phyloP scores from a whole-genome alignment of 2,797 vertebrate species.

The Leuciscus waleckii region DNA sequence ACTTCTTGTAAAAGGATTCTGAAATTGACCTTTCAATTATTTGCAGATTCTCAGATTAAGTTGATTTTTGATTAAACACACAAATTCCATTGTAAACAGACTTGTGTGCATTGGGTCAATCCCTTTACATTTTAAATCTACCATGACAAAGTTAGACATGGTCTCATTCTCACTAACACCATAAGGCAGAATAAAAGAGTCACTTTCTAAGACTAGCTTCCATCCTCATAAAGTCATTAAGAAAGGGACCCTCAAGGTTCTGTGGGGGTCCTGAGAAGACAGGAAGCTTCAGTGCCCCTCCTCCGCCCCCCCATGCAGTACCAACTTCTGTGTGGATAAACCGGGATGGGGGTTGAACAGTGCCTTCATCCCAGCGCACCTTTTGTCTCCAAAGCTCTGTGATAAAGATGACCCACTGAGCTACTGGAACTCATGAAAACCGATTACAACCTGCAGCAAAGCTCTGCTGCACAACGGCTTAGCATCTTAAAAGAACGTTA shows the following conservation, averaged over 20 bases:
- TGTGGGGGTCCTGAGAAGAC: constrained; percentile 56
- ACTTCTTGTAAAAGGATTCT: neutral
- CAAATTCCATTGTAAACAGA: constrained; percentile 2
- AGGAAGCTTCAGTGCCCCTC: constrained; percentile 59
- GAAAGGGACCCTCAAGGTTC: constrained; percentile 44
- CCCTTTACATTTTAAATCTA: neutral
- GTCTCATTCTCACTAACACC: neutral
- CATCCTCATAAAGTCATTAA: constrained; percentile 58
- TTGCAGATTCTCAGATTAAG: neutral
- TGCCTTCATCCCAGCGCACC: constrained; percentile 59
- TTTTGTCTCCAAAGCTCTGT: constrained; percentile 60
- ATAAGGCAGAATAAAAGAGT: constrained; percentile 27
- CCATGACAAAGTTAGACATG: constrained; percentile 28
- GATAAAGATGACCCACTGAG: constrained; percentile 61
- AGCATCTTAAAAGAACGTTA: constrained; percentile 49
- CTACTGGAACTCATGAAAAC: constrained; percentile 63
- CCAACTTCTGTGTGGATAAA: constrained; percentile 48
- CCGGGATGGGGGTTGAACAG: constrained; percentile 39
- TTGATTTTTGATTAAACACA: neutral
- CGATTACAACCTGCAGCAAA: constrained; percentile 51
- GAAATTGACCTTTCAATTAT: constrained; percentile 22
- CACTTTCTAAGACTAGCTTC: constrained; percentile 28
- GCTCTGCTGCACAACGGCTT: constrained; percentile 26
- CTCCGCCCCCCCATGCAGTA: constrained; percentile 55
- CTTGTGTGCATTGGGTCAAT: neutral